phyloP scores from a whole-genome alignment of 2,888 invertebrate species.

The Hololepta plana region DNA sequence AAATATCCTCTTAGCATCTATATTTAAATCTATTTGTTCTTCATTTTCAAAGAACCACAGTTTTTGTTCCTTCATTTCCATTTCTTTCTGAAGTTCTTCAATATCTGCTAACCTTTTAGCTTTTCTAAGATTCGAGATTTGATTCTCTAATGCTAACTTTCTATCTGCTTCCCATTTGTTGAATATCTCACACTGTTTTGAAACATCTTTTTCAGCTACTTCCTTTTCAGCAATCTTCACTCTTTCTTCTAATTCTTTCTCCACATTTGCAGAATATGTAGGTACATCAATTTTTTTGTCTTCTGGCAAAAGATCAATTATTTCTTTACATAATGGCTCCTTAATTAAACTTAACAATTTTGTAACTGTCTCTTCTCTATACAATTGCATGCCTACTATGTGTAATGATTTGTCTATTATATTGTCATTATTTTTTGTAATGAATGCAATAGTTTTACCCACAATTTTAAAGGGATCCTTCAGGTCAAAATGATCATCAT shows the following conservation, averaged over 20 bases:
- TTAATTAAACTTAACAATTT: background rate
- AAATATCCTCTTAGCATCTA: constrained; percentile 35
- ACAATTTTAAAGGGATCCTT: constrained; percentile 47
- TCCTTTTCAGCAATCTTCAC: constrained; percentile 36
- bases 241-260: constrained; percentile 29
- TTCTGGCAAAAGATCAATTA: constrained; percentile 24
- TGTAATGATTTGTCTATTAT: constrained; percentile 30
- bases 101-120: constrained; percentile 33
- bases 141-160: constrained; percentile 36
- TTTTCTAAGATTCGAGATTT: constrained; percentile 33
- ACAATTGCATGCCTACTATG: constrained; percentile 24
- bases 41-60: constrained; percentile 71
- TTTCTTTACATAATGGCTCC: constrained; percentile 21
- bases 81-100: constrained; percentile 35
- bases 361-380: constrained; percentile 10
- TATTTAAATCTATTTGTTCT: constrained; percentile 52
- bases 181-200: constrained; percentile 37
- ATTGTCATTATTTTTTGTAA: constrained; percentile 32
- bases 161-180: constrained; percentile 39
- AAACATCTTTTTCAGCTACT: constrained; percentile 37
- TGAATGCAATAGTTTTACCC: constrained; percentile 58
- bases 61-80: constrained; percentile 41
- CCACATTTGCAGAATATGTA: constrained; percentile 18
- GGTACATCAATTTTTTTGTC: constrained; percentile 15
- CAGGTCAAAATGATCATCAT: constrained; percentile 84